phyloP scores from a whole-genome alignment of 64 coral and sea anemone species.

The Montipora foliosa region DNA sequence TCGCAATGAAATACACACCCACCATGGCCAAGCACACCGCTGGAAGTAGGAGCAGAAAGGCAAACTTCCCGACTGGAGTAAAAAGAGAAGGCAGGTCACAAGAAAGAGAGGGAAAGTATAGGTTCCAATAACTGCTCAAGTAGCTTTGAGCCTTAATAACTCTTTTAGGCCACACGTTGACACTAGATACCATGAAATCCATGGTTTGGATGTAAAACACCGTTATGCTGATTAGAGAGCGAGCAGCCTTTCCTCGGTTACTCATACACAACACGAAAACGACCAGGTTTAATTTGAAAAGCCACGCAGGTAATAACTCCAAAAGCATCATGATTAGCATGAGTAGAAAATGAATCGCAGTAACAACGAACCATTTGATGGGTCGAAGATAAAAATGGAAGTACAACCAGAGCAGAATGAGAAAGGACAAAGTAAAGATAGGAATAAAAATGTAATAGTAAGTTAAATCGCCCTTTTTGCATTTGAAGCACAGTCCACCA shows the following conservation, averaged over 20 bases:
- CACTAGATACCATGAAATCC: too few species aligned
- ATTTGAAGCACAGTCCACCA: slow-evolving; percentile 37
- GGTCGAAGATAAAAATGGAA: background rate
- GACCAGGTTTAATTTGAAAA: too few species aligned
- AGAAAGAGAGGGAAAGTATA: slow-evolving; percentile 66
- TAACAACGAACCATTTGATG: slow-evolving; percentile 36
- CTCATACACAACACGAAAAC: too few species aligned
- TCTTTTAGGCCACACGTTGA: too few species aligned
- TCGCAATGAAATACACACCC: slow-evolving; percentile 28
- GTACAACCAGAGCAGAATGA: slow-evolving; percentile 30
- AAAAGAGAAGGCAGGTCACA: slow-evolving; percentile 71
- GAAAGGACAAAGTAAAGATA: slow-evolving; percentile 42
- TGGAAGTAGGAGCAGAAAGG: slow-evolving; percentile 68
- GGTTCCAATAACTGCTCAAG: slow-evolving; percentile 77
- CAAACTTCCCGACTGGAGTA: slow-evolving; percentile 64
- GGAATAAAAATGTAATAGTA: slow-evolving; percentile 45
- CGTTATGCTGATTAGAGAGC: too few species aligned
- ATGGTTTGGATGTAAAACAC: too few species aligned
- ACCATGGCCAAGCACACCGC: slow-evolving; percentile 16
- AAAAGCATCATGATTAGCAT: slow-evolving; percentile 19
- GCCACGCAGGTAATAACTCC: too few species aligned
- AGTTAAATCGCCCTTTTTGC: slow-evolving; percentile 22
- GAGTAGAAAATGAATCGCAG: slow-evolving; percentile 29
- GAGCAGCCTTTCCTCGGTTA: too few species aligned
- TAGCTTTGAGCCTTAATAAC: slow-evolving; percentile 32